phyloP scores from a whole-genome alignment of 1,140 invertebrate species.

The Drusus annulatus region DNA sequence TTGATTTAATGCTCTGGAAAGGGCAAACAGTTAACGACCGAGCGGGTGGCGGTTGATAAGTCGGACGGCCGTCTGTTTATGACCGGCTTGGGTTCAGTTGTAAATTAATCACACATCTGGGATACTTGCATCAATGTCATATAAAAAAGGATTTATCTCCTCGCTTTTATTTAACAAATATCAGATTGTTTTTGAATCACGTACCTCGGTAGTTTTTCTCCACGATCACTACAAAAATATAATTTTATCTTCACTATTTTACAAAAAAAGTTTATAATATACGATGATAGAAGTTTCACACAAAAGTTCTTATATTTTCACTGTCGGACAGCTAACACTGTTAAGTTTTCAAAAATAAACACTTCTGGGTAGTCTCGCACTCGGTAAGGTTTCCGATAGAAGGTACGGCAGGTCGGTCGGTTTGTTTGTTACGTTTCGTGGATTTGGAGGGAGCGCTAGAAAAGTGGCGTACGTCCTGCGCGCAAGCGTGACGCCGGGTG shows the following conservation, averaged over 20 bases:
- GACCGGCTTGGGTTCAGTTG: conserved; percentile 17
- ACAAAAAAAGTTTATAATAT: no score
- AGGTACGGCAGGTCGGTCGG: background rate
- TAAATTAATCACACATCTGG: conserved; percentile 36
- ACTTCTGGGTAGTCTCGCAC: background rate
- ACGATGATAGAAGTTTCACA: no score
- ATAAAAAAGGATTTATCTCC: background rate
- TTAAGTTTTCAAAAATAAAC: background rate
- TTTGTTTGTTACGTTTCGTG: conserved; percentile 15
- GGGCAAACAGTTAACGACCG: conserved; percentile 29
- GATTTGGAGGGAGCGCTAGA: background rate
- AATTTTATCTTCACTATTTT: no score
- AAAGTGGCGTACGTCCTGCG: conserved; percentile 29
- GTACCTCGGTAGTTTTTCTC: background rate
- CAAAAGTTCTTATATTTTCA: background rate
- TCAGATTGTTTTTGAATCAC: background rate
- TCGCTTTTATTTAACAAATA: no score
- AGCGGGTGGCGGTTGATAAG: background rate
- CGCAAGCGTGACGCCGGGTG: conserved; percentile 33
- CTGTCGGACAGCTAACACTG: background rate
- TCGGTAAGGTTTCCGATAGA: background rate
- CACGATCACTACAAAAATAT: no score
- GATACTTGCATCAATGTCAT: conserved; percentile 19
- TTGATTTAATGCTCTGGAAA: conserved; percentile 45
- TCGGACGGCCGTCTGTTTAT: conserved; percentile 19